A percentile compares a stretch with the other conserved stretches of the same genome.
Evolutionary conservation across 2,113 vertebrate genomes (phyloP).

Genomic region (Eira barbara): DNA sequence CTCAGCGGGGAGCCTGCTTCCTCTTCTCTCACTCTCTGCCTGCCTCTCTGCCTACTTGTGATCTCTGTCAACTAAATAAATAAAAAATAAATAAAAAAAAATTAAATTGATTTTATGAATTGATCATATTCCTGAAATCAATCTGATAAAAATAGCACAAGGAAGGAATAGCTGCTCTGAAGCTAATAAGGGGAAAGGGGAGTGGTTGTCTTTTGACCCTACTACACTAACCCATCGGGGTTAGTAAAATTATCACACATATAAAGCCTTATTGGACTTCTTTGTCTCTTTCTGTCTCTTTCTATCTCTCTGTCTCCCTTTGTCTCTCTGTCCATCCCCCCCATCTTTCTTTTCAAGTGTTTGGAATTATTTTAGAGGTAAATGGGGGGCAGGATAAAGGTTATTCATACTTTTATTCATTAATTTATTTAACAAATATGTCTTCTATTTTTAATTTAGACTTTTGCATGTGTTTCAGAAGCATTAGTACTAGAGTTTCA

Average conservation of each 20-base stretch:
- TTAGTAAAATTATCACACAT: background rate
- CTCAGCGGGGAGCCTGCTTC: too few species aligned
- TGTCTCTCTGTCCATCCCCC: background rate
- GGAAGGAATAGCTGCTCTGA: background rate
- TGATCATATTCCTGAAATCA: background rate
- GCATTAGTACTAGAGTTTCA: background rate
- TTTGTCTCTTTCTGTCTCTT: background rate
- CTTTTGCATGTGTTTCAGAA: background rate
- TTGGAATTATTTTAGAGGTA: background rate
- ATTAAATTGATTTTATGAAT: background rate
- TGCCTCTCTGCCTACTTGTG: too few species aligned
- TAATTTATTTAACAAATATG: background rate
- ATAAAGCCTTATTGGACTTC: background rate
- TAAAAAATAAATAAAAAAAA: too few species aligned
- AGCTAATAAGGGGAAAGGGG: background rate
- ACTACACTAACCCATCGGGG: background rate
- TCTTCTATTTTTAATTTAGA: background rate
- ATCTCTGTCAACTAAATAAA: too few species aligned
- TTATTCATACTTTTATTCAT: background rate
- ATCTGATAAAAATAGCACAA: background rate
- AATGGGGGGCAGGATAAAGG: background rate
- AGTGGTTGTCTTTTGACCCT: background rate
- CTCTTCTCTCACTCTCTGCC: too few species aligned
- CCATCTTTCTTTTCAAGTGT: background rate
- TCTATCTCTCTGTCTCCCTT: background rate